Conservation (phyloP, 2,888 invertebrate genomes). For the Drosophila algonquin region DNA sequence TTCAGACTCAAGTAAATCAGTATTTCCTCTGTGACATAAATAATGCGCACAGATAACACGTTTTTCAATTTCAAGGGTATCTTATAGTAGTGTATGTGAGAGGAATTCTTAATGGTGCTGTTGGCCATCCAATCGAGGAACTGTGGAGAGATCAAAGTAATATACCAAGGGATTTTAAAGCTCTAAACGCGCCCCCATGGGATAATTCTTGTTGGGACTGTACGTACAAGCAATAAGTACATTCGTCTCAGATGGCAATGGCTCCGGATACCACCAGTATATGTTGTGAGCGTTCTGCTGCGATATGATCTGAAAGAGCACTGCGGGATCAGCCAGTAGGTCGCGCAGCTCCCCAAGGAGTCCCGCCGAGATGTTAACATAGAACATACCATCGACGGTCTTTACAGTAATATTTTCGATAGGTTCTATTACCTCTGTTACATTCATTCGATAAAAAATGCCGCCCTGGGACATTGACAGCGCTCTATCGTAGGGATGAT, state of each 20-base stretch:
- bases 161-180: slow-evolving; percentile 15
- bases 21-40: slow-evolving; percentile 22
- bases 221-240: slow-evolving; percentile 24
- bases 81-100: slow-evolving; percentile 30
- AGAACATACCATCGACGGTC: slow-evolving; percentile 7
- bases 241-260: slow-evolving; percentile 29
- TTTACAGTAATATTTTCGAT: neutral
- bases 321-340: neutral
- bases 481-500: slow-evolving; percentile 11
- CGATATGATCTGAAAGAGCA: slow-evolving; percentile 43
- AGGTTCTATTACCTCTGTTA: neutral
- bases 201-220: neutral
- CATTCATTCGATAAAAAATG: slow-evolving; percentile 38
- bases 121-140: slow-evolving; percentile 12
- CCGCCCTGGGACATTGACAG: neutral
- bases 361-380: neutral
- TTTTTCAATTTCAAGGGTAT: neutral
- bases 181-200: neutral
- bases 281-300: slow-evolving; percentile 27
- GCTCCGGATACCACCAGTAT: slow-evolving; percentile 49
- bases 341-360: slow-evolving; percentile 13
- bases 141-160: slow-evolving; percentile 2
- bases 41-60: slow-evolving; percentile 34
- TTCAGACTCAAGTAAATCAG: slow-evolving; percentile 20
- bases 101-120: neutral